Conservation (phyloP, 2,888 invertebrate species). For the Hypena proboscidalis region DNA sequence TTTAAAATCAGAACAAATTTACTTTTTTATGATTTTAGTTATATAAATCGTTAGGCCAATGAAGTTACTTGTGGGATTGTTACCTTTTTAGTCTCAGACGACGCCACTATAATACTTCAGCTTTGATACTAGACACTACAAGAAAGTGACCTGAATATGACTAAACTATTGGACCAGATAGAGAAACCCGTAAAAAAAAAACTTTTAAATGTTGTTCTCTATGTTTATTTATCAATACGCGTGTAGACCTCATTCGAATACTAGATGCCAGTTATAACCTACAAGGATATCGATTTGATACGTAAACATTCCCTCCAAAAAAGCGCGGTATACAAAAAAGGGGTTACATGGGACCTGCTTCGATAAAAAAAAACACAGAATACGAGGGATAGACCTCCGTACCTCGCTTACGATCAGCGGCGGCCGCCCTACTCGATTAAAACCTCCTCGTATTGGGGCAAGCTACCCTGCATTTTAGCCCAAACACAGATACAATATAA, state of each 20-base stretch:
- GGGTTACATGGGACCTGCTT: conserved; percentile 77
- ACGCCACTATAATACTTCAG: too few relatives aligned
- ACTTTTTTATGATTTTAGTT: too few relatives aligned
- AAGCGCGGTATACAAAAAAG: conserved; percentile 71
- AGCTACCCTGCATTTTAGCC: conserved; percentile 75
- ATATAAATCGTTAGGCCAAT: too few relatives aligned
- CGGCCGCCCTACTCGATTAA: conserved; percentile 74
- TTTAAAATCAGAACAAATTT: too few relatives aligned
- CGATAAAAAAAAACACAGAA: conserved; percentile 71
- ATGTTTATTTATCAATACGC: conserved; percentile 48
- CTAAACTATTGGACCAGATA: too few relatives aligned
- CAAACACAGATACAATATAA: conserved; percentile 71
- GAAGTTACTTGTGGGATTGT: not conserved
- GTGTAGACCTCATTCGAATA: conserved; percentile 46
- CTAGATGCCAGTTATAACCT: conserved; percentile 73
- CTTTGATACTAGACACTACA: too few relatives aligned
- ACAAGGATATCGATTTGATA: conserved; percentile 69
- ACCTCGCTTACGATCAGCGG: conserved; percentile 78
- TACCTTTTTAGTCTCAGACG: too few relatives aligned
- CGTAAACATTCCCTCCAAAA: conserved; percentile 79
- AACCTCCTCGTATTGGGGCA: conserved; percentile 70
- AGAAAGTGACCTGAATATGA: too few relatives aligned
- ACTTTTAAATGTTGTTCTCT: conserved; percentile 24
- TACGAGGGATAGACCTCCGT: conserved; percentile 82
- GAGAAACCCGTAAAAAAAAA: too few relatives aligned